Conservation (phyloP, 1,140 invertebrate genomes). For the fruit fly (Drosophila melanogaster) region DNA sequence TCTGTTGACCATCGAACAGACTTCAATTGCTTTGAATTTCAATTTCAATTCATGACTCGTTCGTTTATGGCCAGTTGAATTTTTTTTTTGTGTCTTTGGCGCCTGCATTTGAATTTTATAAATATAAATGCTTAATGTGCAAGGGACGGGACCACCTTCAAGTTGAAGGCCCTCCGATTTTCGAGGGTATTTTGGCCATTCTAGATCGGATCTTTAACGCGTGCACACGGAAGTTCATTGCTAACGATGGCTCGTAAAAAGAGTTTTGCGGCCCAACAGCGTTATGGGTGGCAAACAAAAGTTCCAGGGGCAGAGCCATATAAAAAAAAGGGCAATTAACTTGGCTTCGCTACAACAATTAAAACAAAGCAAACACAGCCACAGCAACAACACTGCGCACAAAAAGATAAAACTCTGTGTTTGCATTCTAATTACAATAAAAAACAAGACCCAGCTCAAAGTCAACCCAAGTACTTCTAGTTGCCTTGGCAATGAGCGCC, state of each 20-base stretch:
- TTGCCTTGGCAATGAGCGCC: constrained; percentile 41
- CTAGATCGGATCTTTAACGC: constrained; percentile 53
- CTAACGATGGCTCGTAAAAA: constrained; percentile 60
- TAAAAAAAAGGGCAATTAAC: constrained; percentile 48
- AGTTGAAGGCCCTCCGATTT: constrained; percentile 47
- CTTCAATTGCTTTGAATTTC: constrained; percentile 72
- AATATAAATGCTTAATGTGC: constrained; percentile 57
- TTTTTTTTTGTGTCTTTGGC: not conserved
- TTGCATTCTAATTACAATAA: constrained; percentile 61
- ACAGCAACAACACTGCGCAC: not conserved
- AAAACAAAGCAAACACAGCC: constrained; percentile 28
- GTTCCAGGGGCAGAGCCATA: constrained; percentile 40
- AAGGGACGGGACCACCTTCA: constrained; percentile 44
- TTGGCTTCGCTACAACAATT: constrained; percentile 51
- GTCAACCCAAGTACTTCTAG: constrained; percentile 45
- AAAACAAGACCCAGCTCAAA: constrained; percentile 37
- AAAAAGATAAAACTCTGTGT: constrained; percentile 45
- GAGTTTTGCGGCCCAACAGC: constrained; percentile 13
- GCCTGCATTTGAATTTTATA: constrained; percentile 59
- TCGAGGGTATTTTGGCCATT: constrained; percentile 48
- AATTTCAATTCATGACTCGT: constrained; percentile 52
- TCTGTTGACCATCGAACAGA: constrained; percentile 42
- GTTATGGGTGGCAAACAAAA: constrained; percentile 54
- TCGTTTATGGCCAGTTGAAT: constrained; percentile 18
- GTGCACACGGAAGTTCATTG: constrained; percentile 64